These are phyloP conservation scores for Toxonevra muliebris DNA, from an alignment of 2,888 invertebrate genomes.

Conservation along the genomic window DNA sequence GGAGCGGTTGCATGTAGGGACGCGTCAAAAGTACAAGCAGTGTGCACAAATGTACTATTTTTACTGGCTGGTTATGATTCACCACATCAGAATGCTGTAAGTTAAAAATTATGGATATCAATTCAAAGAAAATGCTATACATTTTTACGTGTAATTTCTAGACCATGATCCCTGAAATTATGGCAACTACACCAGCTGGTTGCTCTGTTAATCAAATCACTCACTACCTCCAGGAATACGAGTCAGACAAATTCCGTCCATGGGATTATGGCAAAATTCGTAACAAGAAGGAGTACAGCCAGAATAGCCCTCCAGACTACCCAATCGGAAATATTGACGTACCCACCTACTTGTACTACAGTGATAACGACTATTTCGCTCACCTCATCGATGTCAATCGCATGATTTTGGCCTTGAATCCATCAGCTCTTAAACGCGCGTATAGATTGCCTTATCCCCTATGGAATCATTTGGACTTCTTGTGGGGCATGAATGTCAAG, in stretches of 20 bases:
- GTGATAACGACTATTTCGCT: slow-evolving; percentile 73
- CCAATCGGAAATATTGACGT: slow-evolving; percentile 63
- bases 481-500: slow-evolving; percentile 72
- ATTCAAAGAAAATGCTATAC: background rate
- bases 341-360: slow-evolving; percentile 68
- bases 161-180: slow-evolving; percentile 53
- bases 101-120: slow-evolving; percentile 11
- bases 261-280: slow-evolving; percentile 58
- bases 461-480: slow-evolving; percentile 69
- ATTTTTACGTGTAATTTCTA: slow-evolving; percentile 11
- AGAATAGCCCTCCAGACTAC: slow-evolving; percentile 66
- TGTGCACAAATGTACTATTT: slow-evolving; percentile 40
- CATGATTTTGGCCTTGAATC: slow-evolving; percentile 58
- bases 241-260: slow-evolving; percentile 57
- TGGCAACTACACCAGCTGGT: slow-evolving; percentile 57
- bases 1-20: slow-evolving; percentile 64
- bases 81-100: slow-evolving; percentile 39
- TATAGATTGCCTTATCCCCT: slow-evolving; percentile 64
- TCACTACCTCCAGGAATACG: slow-evolving; percentile 62
- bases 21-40: slow-evolving; percentile 27
- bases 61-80: slow-evolving; percentile 41
- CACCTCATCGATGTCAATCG: slow-evolving; percentile 67
- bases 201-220: slow-evolving; percentile 59
- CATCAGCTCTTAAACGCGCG: background rate
- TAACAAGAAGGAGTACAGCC: slow-evolving; percentile 66